These are phyloP conservation scores for Cyclophora punctaria DNA, from an alignment of 2,888 invertebrate species.

Conservation along the genomic window DNA sequence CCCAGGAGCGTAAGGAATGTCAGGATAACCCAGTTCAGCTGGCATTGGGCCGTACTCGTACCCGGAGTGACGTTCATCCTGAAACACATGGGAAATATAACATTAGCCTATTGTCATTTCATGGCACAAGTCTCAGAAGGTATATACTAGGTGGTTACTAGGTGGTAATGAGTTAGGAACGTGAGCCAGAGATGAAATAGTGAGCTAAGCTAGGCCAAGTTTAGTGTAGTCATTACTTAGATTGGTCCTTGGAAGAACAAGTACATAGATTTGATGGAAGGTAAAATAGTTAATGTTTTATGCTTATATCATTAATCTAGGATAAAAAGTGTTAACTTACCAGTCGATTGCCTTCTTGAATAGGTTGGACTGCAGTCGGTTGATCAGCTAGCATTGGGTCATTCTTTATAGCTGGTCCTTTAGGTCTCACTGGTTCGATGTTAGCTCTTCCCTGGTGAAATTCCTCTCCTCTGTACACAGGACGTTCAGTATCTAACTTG, in stretches of 20 bases:
- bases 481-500: slow-evolving; percentile 34
- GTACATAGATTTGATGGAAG: no score
- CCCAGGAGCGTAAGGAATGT: slow-evolving; percentile 60
- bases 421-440: slow-evolving; percentile 46
- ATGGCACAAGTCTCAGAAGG: no score
- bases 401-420: slow-evolving; percentile 45
- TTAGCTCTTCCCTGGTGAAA: slow-evolving; percentile 43
- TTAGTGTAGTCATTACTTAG: no score
- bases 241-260: no score
- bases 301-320: no score
- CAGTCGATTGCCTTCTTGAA: slow-evolving; percentile 43
- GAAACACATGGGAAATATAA: slow-evolving; percentile 13
- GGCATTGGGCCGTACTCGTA: slow-evolving; percentile 42
- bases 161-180: no score
- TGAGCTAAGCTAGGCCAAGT: no score
- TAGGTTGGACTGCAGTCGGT: slow-evolving; percentile 18
- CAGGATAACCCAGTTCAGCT: slow-evolving; percentile 54
- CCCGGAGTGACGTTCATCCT: slow-evolving; percentile 38
- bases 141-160: no score
- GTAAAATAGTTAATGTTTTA: no score
- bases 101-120: no score
- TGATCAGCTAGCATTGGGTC: slow-evolving; percentile 61
- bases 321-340: slow-evolving; percentile 35
- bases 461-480: slow-evolving; percentile 48
- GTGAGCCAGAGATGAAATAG: no score